phyloP scores from a whole-genome alignment of 2,888 invertebrate genomes.

The Lasioglossum figueresi region DNA sequence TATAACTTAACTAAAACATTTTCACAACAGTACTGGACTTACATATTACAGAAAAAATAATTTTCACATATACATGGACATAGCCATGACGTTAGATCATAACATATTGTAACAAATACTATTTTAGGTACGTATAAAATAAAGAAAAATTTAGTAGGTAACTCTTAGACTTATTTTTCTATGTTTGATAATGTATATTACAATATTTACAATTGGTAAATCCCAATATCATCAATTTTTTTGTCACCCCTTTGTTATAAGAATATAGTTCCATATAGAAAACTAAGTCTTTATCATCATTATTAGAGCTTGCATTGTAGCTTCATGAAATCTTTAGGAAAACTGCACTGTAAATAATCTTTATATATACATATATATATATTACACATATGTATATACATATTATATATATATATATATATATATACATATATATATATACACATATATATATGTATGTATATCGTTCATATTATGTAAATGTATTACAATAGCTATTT shows the following conservation, averaged over 20 bases:
- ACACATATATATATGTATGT: neutral
- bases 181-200: constrained; percentile 80
- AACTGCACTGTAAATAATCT: constrained; percentile 72
- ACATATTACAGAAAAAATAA: constrained; percentile 61
- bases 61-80: constrained; percentile 56
- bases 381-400: neutral
- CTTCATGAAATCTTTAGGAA: constrained; percentile 71
- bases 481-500: constrained; percentile 70
- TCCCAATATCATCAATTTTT: constrained; percentile 77
- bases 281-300: constrained; percentile 82
- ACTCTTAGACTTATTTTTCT: constrained; percentile 79
- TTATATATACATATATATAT: constrained; percentile 8
- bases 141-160: constrained; percentile 74
- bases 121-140: constrained; percentile 71
- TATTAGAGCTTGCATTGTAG: constrained; percentile 73
- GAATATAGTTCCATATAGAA: constrained; percentile 83
- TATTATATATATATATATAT: neutral
- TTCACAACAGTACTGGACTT: constrained; percentile 61
- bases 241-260: constrained; percentile 75
- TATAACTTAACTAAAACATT: constrained; percentile 68
- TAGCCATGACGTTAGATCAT: constrained; percentile 59
- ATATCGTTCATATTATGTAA: constrained; percentile 63
- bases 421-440: neutral
- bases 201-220: constrained; percentile 82
- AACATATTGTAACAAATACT: constrained; percentile 70